phyloP scores from a whole-genome alignment of 2,797 vertebrate genomes.

The Pseudomugil tenellus region DNA sequence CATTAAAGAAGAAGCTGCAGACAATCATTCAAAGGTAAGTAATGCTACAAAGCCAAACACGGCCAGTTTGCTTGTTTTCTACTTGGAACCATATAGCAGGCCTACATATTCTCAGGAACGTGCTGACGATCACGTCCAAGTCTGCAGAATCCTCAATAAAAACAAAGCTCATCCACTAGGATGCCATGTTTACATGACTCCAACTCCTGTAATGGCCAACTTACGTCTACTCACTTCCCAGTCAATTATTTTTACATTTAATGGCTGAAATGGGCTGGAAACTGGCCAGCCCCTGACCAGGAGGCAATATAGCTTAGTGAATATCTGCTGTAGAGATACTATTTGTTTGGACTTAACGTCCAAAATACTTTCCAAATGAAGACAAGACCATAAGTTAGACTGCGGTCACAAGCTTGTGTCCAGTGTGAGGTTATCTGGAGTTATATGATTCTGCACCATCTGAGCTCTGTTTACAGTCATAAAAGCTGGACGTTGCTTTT shows the following conservation, averaged over 20 bases:
- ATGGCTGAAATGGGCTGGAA: not conserved
- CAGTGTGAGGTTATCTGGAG: not conserved
- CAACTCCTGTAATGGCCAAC: no score
- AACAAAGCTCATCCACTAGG: not conserved
- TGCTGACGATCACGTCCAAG: not conserved
- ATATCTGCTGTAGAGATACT: not conserved
- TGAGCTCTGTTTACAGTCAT: not conserved
- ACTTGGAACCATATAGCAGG: no score
- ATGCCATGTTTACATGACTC: not conserved
- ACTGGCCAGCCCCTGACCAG: not conserved
- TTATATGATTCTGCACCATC: not conserved
- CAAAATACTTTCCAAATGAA: not conserved
- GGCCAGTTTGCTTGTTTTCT: not conserved
- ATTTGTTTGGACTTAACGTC: not conserved
- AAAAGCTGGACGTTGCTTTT: not conserved
- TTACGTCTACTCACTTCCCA: not conserved
- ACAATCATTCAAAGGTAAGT: constrained; percentile 22
- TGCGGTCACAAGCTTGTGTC: not conserved
- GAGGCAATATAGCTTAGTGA: not conserved
- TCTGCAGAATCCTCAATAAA: not conserved
- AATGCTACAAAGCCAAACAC: not conserved
- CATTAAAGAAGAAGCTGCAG: not conserved
- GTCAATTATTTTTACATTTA: not conserved
- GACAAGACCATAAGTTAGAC: not conserved
- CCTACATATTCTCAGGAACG: not conserved